Percentiles rank a stretch among this genome's conserved stretches.
phyloP scores from a whole-genome alignment of 2,888 invertebrate species.

The Piscicola geometra region DNA sequence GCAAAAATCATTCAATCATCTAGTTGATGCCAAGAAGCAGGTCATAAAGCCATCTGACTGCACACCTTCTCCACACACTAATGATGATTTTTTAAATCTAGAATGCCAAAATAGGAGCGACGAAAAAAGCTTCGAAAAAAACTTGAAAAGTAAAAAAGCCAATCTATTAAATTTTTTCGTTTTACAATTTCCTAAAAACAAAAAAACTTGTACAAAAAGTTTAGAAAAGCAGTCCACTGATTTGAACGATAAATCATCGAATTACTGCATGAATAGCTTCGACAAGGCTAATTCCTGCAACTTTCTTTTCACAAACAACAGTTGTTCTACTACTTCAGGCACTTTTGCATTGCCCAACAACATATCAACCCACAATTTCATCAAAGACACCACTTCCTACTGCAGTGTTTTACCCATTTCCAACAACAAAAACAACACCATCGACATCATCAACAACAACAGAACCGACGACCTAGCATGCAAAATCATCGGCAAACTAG shows the following conservation, averaged over 20 bases:
- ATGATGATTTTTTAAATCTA: not conserved
- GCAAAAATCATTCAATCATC: conserved; percentile 22
- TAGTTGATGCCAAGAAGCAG: not conserved
- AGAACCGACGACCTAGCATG: not conserved
- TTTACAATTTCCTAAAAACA: no score
- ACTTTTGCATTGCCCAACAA: no score
- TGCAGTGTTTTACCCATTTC: not conserved
- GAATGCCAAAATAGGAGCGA: not conserved
- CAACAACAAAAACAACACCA: not conserved
- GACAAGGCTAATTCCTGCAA: not conserved
- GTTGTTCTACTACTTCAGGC: no score
- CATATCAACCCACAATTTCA: no score
- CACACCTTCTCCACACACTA: not conserved
- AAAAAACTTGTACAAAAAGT: not conserved
- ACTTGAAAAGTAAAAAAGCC: no score
- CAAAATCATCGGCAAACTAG: not conserved
- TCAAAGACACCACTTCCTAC: no score
- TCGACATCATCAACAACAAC: not conserved
- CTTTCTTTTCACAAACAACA: not conserved
- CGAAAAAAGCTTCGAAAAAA: not conserved
- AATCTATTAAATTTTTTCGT: no score
- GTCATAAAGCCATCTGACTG: not conserved
- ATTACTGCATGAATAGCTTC: not conserved
- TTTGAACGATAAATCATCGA: not conserved
- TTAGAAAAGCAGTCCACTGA: not conserved